These are phyloP conservation scores for Apodemia zela DNA, from an alignment of 2,888 invertebrate species.

Conservation along the genomic window DNA sequence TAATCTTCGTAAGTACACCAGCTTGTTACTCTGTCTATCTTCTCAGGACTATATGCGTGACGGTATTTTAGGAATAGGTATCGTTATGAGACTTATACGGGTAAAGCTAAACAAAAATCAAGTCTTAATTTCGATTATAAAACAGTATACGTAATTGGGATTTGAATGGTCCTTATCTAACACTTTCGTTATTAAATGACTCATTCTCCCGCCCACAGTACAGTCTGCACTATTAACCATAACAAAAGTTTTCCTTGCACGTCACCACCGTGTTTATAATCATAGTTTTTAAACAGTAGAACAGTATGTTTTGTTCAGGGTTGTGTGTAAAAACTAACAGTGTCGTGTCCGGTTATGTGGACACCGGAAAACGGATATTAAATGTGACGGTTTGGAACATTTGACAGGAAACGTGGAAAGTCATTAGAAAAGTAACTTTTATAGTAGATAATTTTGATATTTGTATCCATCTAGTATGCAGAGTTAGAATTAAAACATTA, in stretches of 20 bases:
- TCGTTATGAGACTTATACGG: background rate
- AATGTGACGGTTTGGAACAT: too few species aligned
- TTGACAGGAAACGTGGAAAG: background rate
- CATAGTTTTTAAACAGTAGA: background rate
- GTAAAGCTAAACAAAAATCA: background rate
- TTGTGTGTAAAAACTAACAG: background rate
- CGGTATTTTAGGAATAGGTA: background rate
- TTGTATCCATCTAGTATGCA: too few species aligned
- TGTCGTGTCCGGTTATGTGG: background rate
- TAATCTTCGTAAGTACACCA: too few species aligned
- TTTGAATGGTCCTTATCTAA: conserved; percentile 6
- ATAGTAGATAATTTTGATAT: too few species aligned
- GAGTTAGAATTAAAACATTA: too few species aligned
- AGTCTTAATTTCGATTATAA: background rate
- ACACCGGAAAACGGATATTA: background rate
- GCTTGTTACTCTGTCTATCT: too few species aligned
- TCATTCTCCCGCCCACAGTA: conserved; percentile 1
- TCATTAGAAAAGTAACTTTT: too few species aligned
- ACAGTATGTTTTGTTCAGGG: background rate
- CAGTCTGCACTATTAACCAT: background rate
- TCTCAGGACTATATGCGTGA: too few species aligned
- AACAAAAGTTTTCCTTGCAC: conserved; percentile 8
- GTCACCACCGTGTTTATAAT: conserved; percentile 6
- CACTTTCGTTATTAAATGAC: conserved; percentile 9
- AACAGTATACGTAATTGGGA: background rate